phyloP scores from a whole-genome alignment of 2,113 vertebrate species.

The Accipiter cooperii region DNA sequence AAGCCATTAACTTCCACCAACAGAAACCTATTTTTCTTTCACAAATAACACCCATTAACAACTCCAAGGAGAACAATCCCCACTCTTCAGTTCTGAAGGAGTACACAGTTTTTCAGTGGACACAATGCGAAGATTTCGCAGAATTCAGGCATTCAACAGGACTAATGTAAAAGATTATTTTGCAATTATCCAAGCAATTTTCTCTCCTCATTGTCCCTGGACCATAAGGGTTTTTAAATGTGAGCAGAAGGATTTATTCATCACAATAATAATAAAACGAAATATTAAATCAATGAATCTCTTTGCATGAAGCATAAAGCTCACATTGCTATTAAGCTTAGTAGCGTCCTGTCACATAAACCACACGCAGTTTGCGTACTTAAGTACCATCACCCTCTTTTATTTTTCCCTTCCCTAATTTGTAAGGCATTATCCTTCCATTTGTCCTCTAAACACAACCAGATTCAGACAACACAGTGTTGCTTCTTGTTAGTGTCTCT shows the following conservation, averaged over 20 bases:
- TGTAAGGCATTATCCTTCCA: conserved; percentile 15
- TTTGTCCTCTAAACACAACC: not conserved
- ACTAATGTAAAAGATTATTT: conserved; percentile 28
- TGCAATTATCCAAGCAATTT: conserved; percentile 53
- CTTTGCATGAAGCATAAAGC: conserved; percentile 17
- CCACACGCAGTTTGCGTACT: not conserved
- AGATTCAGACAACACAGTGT: not conserved
- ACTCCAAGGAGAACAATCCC: not conserved
- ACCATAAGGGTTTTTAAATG: conserved; percentile 21
- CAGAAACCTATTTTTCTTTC: not conserved
- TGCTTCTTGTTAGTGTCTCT: not conserved
- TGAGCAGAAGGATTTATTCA: conserved; percentile 56
- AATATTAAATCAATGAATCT: conserved; percentile 62
- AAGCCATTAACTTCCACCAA: not conserved
- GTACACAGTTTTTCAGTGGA: not conserved
- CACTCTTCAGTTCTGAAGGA: not conserved
- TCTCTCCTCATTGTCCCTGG: conserved; percentile 33
- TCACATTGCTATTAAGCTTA: not conserved
- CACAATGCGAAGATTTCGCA: not conserved
- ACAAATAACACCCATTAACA: not conserved
- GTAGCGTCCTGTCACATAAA: conserved; percentile 8
- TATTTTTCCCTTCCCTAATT: conserved; percentile 1
- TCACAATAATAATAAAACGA: conserved; percentile 34
- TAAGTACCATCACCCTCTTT: not conserved
- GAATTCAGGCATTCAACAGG: not conserved